Percentiles rank a stretch among this genome's conserved stretches.
Conservation (phyloP, 92 coral and sea anemone genomes). For the Palythoa grandiflora region DNA sequence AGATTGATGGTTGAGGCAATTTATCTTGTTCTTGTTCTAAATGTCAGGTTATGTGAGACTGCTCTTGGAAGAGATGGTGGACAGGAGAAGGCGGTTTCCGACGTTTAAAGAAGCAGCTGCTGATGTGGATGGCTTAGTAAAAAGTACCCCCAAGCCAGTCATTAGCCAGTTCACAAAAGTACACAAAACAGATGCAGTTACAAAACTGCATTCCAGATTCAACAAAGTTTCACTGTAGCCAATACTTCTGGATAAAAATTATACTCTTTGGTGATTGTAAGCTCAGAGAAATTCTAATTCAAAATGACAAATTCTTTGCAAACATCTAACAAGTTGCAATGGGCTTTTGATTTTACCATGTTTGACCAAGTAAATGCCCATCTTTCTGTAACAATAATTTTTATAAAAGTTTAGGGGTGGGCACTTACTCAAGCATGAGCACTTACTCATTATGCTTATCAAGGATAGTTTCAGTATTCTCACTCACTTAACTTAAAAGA, state of each 20-base stretch:
- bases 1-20: neutral
- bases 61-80: conserved; percentile 17
- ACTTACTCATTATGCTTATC: too few relatives aligned
- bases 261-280: neutral
- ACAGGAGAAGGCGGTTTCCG: conserved; percentile 36
- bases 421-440: too few relatives aligned
- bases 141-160: conserved; percentile 18
- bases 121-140: conserved; percentile 14
- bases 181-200: conserved; percentile 6
- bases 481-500: too few relatives aligned
- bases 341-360: too few relatives aligned
- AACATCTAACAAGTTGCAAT: neutral
- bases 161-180: conserved; percentile 11
- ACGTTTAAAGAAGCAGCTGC: conserved; percentile 40
- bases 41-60: conserved; percentile 16
- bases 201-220: conserved; percentile 24
- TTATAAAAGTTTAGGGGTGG: too few relatives aligned
- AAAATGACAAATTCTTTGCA: neutral
- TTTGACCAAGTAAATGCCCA: too few relatives aligned
- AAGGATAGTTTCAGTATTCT: too few relatives aligned
- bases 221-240: neutral
- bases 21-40: neutral
- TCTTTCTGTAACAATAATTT: too few relatives aligned
- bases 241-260: neutral
- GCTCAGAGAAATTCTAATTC: neutral